Evolutionary conservation across 2,797 vertebrate genomes (phyloP).

Genomic region (Picus viridis): DNA sequence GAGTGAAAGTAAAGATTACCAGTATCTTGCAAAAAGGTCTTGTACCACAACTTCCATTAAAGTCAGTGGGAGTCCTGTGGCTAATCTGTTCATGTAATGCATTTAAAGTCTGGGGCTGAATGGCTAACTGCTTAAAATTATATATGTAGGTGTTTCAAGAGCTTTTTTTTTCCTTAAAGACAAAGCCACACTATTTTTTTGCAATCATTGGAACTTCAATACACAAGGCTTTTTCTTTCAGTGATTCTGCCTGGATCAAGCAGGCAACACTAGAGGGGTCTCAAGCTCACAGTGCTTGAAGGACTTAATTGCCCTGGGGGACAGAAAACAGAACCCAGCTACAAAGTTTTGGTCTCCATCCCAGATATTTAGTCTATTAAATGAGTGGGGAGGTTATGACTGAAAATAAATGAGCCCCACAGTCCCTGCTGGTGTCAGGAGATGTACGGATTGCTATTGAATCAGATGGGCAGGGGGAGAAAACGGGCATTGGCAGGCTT

Average conservation of each 20-base stretch:
- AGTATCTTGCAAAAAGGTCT: background rate
- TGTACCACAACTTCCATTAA: background rate
- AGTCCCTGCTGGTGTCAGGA: background rate
- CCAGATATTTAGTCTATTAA: slow-evolving; percentile 53
- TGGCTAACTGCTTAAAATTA: background rate
- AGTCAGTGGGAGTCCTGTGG: background rate
- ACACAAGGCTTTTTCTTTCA: background rate
- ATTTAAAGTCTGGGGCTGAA: background rate
- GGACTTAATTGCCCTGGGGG: slow-evolving; percentile 22
- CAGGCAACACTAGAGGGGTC: slow-evolving; percentile 27
- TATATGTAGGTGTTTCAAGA: background rate
- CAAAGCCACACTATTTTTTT: background rate
- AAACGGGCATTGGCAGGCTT: slow-evolving; percentile 28
- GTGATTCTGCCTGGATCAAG: background rate
- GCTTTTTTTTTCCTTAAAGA: background rate
- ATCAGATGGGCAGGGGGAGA: background rate
- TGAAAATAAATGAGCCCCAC: slow-evolving; percentile 14
- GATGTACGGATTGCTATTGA: background rate
- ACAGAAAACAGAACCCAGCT: slow-evolving; percentile 51
- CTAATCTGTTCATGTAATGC: background rate
- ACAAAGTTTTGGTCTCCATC: slow-evolving; percentile 63
- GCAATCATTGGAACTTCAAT: background rate
- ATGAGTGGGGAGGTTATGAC: slow-evolving; percentile 24
- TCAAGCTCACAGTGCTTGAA: slow-evolving; percentile 3
- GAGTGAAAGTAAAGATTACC: background rate